A percentile compares a stretch with the other conserved stretches of the same genome.
Conservation (phyloP, 2,113 vertebrate species). For the Anhinga anhinga region DNA sequence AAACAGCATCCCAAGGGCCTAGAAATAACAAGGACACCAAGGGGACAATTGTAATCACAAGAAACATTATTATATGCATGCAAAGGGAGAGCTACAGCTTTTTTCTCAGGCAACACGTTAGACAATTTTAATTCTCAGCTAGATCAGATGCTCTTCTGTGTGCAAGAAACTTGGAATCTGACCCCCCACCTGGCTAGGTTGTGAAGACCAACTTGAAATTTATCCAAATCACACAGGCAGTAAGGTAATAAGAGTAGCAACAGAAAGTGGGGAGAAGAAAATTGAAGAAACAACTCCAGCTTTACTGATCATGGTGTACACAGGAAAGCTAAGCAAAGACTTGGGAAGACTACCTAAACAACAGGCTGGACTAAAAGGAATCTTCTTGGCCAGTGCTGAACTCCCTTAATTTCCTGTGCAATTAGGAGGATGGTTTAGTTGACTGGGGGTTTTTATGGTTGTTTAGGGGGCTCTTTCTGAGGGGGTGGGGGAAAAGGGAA, state of each 20-base stretch:
- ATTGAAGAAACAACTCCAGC: not conserved
- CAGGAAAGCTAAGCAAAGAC: not conserved
- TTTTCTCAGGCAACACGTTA: not conserved
- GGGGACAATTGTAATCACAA: not conserved
- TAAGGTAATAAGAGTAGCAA: not conserved
- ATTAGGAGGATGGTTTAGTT: not conserved
- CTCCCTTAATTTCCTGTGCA: not conserved
- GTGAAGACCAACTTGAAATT: not conserved
- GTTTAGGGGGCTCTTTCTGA: not conserved
- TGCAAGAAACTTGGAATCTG: not conserved
- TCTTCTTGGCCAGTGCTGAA: not conserved
- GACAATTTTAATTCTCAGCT: not conserved
- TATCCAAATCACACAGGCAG: not conserved
- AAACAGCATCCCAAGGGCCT: conserved; percentile 97
- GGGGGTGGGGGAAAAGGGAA: fast-evolving
- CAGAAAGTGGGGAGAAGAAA: not conserved
- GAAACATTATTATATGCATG: not conserved
- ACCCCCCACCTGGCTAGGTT: not conserved
- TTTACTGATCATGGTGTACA: not conserved
- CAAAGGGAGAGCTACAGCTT: not conserved
- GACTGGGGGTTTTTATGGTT: not conserved
- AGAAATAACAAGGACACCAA: conserved; percentile 6
- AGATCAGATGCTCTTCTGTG: not conserved
- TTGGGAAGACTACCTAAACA: not conserved
- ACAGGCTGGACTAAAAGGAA: not conserved